These are phyloP conservation scores for Cyanocitta stelleri DNA, from an alignment of 2,113 vertebrate species.

Conservation along the genomic window DNA sequence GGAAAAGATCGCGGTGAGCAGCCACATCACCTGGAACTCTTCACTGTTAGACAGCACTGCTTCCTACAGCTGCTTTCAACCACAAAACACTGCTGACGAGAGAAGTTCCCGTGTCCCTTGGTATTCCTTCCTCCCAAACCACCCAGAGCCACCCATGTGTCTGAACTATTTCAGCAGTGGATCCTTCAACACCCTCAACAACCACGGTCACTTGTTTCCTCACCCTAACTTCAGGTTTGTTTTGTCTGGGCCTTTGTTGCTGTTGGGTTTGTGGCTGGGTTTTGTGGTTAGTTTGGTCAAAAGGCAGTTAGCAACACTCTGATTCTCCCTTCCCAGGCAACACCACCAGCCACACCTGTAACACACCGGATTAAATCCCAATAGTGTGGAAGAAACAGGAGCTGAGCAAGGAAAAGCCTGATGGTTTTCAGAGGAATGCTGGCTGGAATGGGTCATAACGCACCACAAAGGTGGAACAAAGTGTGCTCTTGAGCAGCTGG, in stretches of 20 bases:
- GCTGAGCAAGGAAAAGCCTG: neutral
- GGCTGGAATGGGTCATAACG: neutral
- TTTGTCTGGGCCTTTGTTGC: neutral
- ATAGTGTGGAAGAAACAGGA: neutral
- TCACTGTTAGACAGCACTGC: rapidly evolving
- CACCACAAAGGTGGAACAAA: neutral
- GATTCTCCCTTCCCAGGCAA: neutral
- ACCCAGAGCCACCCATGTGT: neutral
- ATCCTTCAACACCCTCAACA: neutral
- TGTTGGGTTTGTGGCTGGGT: neutral
- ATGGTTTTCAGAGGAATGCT: neutral
- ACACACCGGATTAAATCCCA: neutral
- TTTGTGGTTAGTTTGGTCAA: neutral
- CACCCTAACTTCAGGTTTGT: neutral
- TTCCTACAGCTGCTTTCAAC: neutral
- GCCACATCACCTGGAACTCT: neutral
- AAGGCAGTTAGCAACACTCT: neutral
- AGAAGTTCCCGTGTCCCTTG: rapidly evolving
- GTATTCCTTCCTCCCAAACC: neutral
- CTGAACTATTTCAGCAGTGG: neutral
- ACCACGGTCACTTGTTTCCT: neutral
- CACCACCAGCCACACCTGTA: neutral
- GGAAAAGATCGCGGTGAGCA: neutral
- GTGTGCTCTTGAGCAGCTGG: rapidly evolving
- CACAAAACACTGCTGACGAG: neutral